Percentiles rank a stretch among this genome's conserved stretches.
Conservation (phyloP, 2,888 invertebrate genomes). For the Thalpophila matura region DNA sequence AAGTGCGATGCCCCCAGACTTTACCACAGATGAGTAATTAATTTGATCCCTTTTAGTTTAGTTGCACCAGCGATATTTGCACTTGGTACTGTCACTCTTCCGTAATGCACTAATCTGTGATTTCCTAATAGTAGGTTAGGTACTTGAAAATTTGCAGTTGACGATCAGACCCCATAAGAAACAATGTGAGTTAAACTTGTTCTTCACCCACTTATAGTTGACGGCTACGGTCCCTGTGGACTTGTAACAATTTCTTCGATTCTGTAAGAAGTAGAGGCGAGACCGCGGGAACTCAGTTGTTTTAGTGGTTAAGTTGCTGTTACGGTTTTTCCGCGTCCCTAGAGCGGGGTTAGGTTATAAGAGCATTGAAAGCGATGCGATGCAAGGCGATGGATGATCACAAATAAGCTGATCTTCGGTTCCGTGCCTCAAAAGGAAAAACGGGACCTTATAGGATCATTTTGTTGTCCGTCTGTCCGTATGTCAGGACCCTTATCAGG, state of each 20-base stretch:
- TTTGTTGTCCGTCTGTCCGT: no score
- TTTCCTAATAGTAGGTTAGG: no score
- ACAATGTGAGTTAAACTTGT: neutral
- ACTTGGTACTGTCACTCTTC: no score
- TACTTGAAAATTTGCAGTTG: neutral
- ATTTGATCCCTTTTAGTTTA: no score
- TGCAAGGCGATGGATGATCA: neutral
- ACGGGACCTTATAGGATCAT: no score
- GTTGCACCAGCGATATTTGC: no score
- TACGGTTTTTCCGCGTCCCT: constrained; percentile 45
- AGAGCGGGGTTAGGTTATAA: neutral
- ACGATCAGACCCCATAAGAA: constrained; percentile 1
- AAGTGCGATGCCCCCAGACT: no score
- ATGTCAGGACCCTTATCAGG: no score
- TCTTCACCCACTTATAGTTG: constrained; percentile 30
- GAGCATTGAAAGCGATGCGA: constrained; percentile 19
- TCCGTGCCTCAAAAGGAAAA: no score
- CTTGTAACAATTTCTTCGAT: constrained; percentile 41
- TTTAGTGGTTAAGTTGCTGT: constrained; percentile 50
- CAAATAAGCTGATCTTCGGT: no score
- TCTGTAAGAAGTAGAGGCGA: constrained; percentile 45
- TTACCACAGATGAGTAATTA: no score
- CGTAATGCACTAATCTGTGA: no score
- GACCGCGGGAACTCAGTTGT: constrained; percentile 38
- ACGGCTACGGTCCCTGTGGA: constrained; percentile 17